Evolutionary conservation across 2,797 vertebrate genomes (phyloP).

Genomic region (Sebastiscus albofasciatus): DNA sequence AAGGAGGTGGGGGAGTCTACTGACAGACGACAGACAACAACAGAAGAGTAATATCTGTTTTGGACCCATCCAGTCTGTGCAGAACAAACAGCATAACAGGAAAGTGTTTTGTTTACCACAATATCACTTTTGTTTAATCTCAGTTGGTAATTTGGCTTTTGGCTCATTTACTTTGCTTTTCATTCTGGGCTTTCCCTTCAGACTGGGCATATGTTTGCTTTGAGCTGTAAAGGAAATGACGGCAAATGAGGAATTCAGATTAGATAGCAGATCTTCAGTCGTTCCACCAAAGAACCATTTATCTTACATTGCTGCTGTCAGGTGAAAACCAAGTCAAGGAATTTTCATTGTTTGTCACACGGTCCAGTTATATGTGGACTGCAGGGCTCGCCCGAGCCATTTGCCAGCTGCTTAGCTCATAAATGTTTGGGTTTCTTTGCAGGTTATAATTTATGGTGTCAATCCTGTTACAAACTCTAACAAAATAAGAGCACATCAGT

Average conservation of each 20-base stretch:
- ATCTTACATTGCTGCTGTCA: conserved; percentile 23
- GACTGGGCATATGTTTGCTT: conserved; percentile 18
- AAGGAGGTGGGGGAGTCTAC: not conserved
- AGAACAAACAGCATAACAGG: not conserved
- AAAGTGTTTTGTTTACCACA: not conserved
- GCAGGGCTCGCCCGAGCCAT: not conserved
- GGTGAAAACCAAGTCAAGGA: not conserved
- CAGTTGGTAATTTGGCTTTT: not conserved
- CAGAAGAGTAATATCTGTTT: not conserved
- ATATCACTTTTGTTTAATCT: not conserved
- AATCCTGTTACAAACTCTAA: not conserved
- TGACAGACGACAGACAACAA: not conserved
- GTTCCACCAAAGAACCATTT: not conserved
- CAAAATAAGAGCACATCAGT: not conserved
- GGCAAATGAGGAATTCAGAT: conserved; percentile 32
- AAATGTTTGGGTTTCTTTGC: not conserved
- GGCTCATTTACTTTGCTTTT: not conserved
- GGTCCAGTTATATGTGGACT: not conserved
- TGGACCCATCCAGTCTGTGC: not conserved
- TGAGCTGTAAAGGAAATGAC: conserved; percentile 26
- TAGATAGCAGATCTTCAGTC: conserved; percentile 31
- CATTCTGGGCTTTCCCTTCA: not conserved
- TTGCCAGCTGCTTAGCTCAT: not conserved
- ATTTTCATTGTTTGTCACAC: conserved; percentile 3
- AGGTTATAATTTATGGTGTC: not conserved